Evolutionary conservation across 2,888 invertebrate species (phyloP).

Genomic region (Athalia circularis): DNA sequence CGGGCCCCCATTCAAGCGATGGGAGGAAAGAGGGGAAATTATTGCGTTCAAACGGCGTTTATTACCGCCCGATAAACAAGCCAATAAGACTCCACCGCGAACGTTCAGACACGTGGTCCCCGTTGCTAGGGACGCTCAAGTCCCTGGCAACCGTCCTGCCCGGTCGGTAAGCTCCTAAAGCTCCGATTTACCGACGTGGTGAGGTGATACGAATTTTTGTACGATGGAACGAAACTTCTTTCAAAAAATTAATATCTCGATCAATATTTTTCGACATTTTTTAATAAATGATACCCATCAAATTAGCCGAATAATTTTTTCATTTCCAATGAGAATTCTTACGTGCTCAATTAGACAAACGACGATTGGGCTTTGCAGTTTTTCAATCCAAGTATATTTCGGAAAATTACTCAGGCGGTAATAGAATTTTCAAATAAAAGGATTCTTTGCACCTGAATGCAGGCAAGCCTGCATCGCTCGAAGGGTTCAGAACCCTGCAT

Average conservation of each 20-base stretch:
- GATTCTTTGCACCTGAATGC: slow-evolving; percentile 43
- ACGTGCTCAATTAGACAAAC: too few species aligned
- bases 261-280: too few species aligned
- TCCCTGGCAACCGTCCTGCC: slow-evolving; percentile 10
- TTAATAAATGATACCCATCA: too few species aligned
- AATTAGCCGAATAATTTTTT: too few species aligned
- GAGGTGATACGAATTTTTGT: not conserved
- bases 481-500: slow-evolving; percentile 27
- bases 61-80: slow-evolving; percentile 52
- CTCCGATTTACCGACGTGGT: slow-evolving; percentile 57
- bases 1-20: not conserved
- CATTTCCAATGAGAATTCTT: too few species aligned
- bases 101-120: slow-evolving; percentile 30
- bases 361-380: too few species aligned
- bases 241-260: not conserved
- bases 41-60: slow-evolving; percentile 49
- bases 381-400: too few species aligned
- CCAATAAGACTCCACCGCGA: slow-evolving; percentile 49
- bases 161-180: slow-evolving; percentile 61
- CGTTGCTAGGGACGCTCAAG: slow-evolving; percentile 41
- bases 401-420: too few species aligned
- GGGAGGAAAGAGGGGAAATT: slow-evolving; percentile 16
- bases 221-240: not conserved
- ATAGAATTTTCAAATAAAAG: too few species aligned
- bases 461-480: slow-evolving; percentile 34